Evolutionary conservation across 1,140 invertebrate genomes (phyloP), one percentile per base, ranked within the genome.

Genomic region (Ceratosolen fusciceps): DNA sequence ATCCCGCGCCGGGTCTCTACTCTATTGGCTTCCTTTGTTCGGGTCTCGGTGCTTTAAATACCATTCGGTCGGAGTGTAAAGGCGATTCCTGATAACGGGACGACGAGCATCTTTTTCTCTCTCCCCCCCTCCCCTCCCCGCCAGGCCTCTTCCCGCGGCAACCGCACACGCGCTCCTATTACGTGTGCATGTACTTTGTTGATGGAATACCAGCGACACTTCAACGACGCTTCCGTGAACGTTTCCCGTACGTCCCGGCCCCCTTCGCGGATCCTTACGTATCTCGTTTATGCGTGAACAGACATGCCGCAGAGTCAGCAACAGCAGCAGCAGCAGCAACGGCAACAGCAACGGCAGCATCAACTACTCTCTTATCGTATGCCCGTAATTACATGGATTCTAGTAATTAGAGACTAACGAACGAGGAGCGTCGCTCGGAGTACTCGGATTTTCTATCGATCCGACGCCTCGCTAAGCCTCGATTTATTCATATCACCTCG

Each of bases 1-100:
- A n/a, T n/a, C n/a, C n/a, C n/a, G n/a, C n/a, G n/a, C n/a, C n/a
- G n/a, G n/a, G n/a, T n/a, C n/a, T n/a, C n/a, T n/a, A n/a, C n/a
- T n/a, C n/a, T n/a, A n/a, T n/a, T n/a, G 70, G 2, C 14, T 43
- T 62, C 31, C 72, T 74, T 74, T 74, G 72, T 74, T 58, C 49
- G 54, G 19, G n/a, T n/a, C 4, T n/a, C 7, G 1, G 31, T n/a
- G 14, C 16, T 37, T 65, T 65, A 37, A 21, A n/a, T n/a, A n/a
- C 3, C 60, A 19, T 37, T 37, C 34, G 5, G 1, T n/a, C 19
- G n/a, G 10, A 16, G 31, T 0, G 21, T 37, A 37, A 37, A 62
- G n/a, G 37, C 34, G 1, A 65, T 37, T 65, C 21, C 31, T n/a
- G 60, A 65, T 65, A 65, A 65, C 60, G 60, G 31, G n/a, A 65